phyloP scores from a whole-genome alignment of 2,113 vertebrate species.

The Mormyrus lacerda region DNA sequence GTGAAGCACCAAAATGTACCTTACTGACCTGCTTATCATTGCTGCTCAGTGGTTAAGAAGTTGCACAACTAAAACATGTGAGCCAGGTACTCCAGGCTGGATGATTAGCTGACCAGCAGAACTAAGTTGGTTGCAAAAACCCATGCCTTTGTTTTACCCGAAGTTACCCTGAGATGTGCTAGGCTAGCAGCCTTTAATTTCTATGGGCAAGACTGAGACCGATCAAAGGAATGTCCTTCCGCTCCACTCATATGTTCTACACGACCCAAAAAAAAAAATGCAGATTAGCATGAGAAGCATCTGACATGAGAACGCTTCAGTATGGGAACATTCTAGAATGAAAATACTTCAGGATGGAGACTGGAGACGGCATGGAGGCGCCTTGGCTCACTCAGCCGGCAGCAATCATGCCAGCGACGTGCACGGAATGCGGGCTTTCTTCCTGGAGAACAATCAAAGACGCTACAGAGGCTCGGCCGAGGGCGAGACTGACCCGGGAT shows the following conservation, averaged over 20 bases:
- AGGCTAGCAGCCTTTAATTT: neutral
- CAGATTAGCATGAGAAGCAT: neutral
- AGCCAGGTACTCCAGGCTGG: neutral
- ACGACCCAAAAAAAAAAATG: neutral
- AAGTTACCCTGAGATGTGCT: neutral
- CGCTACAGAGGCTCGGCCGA: too few species aligned
- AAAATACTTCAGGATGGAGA: neutral
- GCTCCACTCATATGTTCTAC: neutral
- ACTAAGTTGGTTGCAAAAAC: neutral
- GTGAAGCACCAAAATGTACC: neutral
- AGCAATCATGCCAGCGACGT: neutral
- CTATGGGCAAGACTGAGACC: neutral
- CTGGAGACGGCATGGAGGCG: neutral
- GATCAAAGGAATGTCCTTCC: neutral
- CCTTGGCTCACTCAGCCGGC: neutral
- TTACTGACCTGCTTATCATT: neutral
- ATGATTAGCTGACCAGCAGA: neutral
- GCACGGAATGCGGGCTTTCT: neutral
- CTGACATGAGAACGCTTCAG: neutral
- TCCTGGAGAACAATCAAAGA: neutral
- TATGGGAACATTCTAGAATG: neutral
- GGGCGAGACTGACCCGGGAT: neutral
- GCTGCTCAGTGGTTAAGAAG: neutral
- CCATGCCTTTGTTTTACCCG: neutral
- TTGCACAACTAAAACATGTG: neutral